These are phyloP conservation scores for Trichomycterus rosablanca DNA, from an alignment of 2,113 vertebrate species.

Conservation along the genomic window DNA sequence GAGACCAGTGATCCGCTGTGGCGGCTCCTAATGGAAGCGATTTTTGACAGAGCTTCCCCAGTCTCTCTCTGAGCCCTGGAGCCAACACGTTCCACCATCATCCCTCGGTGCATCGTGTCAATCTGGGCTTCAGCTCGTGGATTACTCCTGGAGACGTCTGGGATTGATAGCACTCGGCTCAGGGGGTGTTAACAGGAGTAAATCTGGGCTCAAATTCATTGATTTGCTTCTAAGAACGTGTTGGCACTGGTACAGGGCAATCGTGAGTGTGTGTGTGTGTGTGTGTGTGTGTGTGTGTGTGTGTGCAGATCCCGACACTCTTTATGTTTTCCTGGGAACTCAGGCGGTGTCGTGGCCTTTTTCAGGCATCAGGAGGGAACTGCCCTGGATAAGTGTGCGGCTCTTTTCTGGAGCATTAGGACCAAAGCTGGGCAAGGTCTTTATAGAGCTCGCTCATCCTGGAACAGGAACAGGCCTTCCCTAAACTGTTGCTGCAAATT, in stretches of 20 bases:
- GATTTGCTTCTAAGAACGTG: constrained; percentile 1
- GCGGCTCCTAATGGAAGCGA: too few species aligned
- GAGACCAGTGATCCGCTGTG: too few species aligned
- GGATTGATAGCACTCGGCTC: constrained; percentile 2
- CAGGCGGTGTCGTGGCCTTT: too few species aligned
- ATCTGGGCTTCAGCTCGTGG: constrained; percentile 2
- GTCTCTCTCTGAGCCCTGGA: background rate
- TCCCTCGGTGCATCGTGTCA: background rate
- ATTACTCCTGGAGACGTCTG: constrained; percentile 12
- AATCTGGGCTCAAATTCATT: constrained; percentile 16
- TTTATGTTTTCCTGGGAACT: too few species aligned
- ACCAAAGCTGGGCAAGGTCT: too few species aligned
- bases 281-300: background rate
- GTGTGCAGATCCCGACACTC: background rate
- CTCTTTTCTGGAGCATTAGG: too few species aligned
- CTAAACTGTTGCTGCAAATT: too few species aligned
- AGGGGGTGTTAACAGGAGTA: background rate
- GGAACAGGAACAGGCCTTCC: too few species aligned
- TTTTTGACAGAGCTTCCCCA: background rate
- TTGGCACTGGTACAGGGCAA: constrained; percentile 1
- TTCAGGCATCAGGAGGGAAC: too few species aligned
- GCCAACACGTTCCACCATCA: background rate
- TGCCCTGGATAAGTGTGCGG: too few species aligned
- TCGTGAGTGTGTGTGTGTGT: background rate
- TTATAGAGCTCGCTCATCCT: too few species aligned